Evolutionary conservation across 2,113 vertebrate species (phyloP).

Genomic region (human (Homo sapiens)): DNA sequence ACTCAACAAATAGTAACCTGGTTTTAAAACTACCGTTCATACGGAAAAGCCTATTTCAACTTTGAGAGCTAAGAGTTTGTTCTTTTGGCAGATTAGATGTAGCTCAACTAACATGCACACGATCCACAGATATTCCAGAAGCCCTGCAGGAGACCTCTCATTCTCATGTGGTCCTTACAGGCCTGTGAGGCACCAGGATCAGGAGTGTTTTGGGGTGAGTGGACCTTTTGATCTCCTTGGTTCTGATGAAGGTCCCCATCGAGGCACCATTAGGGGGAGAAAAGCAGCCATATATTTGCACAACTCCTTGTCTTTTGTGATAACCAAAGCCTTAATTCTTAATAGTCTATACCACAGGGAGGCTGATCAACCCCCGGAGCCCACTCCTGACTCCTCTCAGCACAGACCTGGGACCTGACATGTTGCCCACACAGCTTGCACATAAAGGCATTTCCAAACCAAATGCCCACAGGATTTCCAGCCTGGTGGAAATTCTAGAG

Average conservation of each 20-base stretch:
- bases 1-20: neutral
- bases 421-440: rapidly evolving
- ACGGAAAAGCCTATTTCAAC: neutral
- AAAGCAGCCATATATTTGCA: neutral
- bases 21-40: neutral
- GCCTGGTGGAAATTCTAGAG: neutral
- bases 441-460: neutral
- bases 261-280: rapidly evolving
- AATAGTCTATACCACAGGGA: neutral
- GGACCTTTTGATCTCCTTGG: neutral
- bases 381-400: neutral
- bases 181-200: neutral
- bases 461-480: neutral
- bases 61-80: neutral
- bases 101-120: neutral
- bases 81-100: neutral
- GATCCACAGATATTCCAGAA: neutral
- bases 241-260: neutral
- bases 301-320: neutral
- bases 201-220: neutral
- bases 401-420: neutral
- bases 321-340: neutral
- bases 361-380: neutral
- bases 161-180: neutral
- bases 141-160: neutral